Evolutionary conservation across 2,113 vertebrate species (phyloP).

Genomic region (Nicator chloris): DNA sequence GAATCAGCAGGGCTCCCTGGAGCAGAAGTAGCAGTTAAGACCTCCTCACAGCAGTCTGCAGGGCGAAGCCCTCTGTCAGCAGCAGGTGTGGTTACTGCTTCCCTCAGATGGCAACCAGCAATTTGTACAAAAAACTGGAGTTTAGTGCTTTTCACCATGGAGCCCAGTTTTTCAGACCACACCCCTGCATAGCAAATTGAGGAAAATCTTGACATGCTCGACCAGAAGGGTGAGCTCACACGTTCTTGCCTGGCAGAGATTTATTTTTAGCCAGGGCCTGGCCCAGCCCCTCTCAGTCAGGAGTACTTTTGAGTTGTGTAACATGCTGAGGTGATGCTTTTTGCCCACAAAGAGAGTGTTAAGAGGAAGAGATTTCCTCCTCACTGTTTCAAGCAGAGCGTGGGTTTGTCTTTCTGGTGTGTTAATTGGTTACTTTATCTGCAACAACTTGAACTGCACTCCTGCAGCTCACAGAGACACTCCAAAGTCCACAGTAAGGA

Average conservation of each 20-base stretch:
- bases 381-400: not conserved
- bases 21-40: not conserved
- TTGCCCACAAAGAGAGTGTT: not conserved
- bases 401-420: not conserved
- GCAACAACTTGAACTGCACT: not conserved
- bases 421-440: not conserved
- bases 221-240: not conserved
- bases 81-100: not conserved
- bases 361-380: not conserved
- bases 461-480: not conserved
- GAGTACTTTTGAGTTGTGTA: not conserved
- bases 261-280: not conserved
- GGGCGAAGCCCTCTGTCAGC: not conserved
- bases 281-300: not conserved
- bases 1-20: not conserved
- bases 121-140: not conserved
- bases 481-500: not conserved
- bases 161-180: not conserved
- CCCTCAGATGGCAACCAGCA: not conserved
- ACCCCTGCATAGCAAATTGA: not conserved
- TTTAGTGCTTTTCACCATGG: not conserved
- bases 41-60: not conserved
- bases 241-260: not conserved
- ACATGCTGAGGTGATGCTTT: not conserved
- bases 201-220: not conserved